These are phyloP conservation scores for Lasius platythorax DNA, from an alignment of 2,888 invertebrate species.

Conservation along the genomic window DNA sequence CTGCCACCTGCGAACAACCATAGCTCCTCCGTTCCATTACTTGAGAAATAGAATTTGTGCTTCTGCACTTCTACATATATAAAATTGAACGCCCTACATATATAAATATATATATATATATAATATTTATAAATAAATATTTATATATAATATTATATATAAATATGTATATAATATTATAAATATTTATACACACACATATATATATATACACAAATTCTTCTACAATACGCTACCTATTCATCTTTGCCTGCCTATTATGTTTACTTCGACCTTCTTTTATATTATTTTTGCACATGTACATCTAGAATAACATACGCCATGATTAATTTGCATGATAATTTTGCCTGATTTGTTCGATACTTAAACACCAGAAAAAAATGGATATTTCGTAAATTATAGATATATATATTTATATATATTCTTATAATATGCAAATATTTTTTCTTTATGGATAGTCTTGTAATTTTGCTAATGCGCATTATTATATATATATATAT, in stretches of 20 bases:
- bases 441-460: not conserved
- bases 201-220: not conserved
- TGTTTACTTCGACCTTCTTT: slow-evolving; percentile 7
- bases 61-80: slow-evolving; percentile 46
- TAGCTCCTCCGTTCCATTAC: slow-evolving; percentile 81
- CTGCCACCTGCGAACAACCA: slow-evolving; percentile 84
- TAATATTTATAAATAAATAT: no score
- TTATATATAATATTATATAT: no score
- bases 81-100: slow-evolving; percentile 23
- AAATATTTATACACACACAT: not conserved
- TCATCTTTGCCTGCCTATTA: slow-evolving; percentile 13
- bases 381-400: not conserved
- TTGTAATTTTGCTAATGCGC: not conserved
- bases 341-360: slow-evolving; percentile 10
- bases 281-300: not conserved
- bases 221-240: slow-evolving; percentile 14
- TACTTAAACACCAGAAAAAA: slow-evolving; percentile 13
- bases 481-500: not conserved
- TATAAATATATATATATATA: not conserved
- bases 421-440: not conserved
- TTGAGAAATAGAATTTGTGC: slow-evolving; percentile 67
- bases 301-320: not conserved
- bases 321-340: not conserved
- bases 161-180: no score
- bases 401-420: not conserved